Evolutionary conservation across 2,797 vertebrate genomes (phyloP), one percentile per base, ranked within the genome.

Genomic region (Balearica regulorum): DNA sequence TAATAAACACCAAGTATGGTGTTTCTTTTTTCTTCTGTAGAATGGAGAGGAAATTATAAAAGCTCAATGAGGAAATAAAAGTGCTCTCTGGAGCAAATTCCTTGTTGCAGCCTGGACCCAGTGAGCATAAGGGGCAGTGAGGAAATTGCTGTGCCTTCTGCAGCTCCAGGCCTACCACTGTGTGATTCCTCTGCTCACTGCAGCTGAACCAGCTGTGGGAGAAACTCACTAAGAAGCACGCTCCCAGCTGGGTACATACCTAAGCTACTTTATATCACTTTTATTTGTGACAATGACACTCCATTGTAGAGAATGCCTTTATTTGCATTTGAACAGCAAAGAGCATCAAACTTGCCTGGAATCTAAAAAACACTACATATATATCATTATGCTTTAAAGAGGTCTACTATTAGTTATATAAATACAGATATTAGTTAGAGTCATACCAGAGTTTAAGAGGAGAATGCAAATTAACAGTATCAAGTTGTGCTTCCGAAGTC

Each of bases 161-260:
- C 16, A 20, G 22, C 73, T 26, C 0, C 0, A 54, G 48, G 14
- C 10, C 11, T 7, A 31, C 8, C 8, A 7, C 14, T 31, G 7
- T 66, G 25, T 0, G 0, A 14, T 29, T 24, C 13, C 19, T 25
- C 29, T 64, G 41, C 21, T 86, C 44, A 21, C 13, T 46, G 35
- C 54, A 71, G 16, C 20, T 55, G 37, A 83, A 70, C 6, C 28
- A 87, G 20, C 26, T 21, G 8, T 35, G 18, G n/a, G 29, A 72
- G 20, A 53, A 77, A 16, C 24, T 28, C 31, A 33, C 29, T 15
- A 54, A 77, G 37, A 70, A 75, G 41, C 26, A 75, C 75, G 19
- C 1, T 73, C 11, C 13, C 51, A 75, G 11, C 17, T 53, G 31
- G 61, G 15, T 28, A 54, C 10, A 41, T 24, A 26, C 8, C 8